These are phyloP conservation scores for Stichodactyla mertensii DNA, from an alignment of 64 coral and sea anemone species.

Conservation along the genomic window DNA sequence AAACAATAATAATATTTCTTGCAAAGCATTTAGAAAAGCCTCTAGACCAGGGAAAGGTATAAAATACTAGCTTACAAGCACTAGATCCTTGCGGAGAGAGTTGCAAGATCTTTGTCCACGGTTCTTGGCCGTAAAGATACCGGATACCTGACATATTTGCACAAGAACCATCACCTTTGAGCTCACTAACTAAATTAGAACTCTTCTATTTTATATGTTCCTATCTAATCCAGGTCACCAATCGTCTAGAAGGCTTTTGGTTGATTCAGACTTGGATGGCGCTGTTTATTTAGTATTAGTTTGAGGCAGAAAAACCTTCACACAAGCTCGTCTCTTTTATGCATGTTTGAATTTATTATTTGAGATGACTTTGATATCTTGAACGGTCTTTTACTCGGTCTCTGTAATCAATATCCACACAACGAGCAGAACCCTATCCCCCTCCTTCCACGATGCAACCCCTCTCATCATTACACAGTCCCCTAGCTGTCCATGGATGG, in stretches of 20 bases:
- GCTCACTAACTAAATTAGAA: slow-evolving; percentile 2
- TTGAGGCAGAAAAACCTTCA: background rate
- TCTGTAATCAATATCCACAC: no score
- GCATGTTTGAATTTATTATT: background rate
- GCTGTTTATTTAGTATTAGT: background rate
- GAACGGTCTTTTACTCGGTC: no score
- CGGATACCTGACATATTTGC: background rate
- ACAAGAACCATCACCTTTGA: background rate
- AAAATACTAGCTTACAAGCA: no score
- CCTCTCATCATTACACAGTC: no score
- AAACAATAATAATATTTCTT: background rate
- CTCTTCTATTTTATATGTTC: background rate
- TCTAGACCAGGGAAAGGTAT: background rate
- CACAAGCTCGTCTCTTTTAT: background rate
- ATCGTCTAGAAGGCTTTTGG: background rate
- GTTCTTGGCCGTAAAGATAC: background rate
- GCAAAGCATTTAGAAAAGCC: background rate
- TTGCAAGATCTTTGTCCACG: background rate
- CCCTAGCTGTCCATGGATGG: no score
- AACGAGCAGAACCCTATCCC: no score
- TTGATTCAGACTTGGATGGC: background rate
- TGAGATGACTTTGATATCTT: no score
- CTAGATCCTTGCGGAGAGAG: background rate
- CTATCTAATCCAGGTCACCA: background rate
- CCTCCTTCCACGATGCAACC: no score